These are phyloP conservation scores for Gadus chalcogrammus DNA, from an alignment of 2,113 vertebrate genomes.

Conservation along the genomic window DNA sequence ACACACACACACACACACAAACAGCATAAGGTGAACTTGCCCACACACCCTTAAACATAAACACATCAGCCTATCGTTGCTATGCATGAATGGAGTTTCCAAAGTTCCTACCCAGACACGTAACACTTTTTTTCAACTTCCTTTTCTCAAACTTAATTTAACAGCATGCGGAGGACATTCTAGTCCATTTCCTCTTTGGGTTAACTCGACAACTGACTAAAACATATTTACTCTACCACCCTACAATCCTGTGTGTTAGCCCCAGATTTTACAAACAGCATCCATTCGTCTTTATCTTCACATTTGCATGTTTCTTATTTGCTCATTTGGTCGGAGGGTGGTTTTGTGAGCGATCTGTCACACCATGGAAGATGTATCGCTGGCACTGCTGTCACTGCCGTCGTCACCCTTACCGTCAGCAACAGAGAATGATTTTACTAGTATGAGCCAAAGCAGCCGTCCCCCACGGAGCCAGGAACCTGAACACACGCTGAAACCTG, in stretches of 20 bases:
- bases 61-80: not conserved
- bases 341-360: not conserved
- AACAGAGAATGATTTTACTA: constrained; percentile 31
- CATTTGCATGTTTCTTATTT: not conserved
- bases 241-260: not conserved
- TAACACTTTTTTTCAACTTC: constrained; percentile 43
- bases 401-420: constrained; percentile 41
- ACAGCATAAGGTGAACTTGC: not conserved
- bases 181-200: constrained; percentile 56
- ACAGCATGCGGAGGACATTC: not conserved
- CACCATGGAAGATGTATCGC: constrained; percentile 61
- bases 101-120: not conserved
- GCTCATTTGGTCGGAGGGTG: not conserved
- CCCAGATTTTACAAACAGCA: not conserved
- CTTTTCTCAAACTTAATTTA: constrained; percentile 29
- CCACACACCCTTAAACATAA: not conserved
- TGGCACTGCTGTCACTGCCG: constrained; percentile 44
- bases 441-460: constrained; percentile 38
- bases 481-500: constrained; percentile 26
- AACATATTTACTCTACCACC: constrained; percentile 33
- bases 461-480: constrained; percentile 32
- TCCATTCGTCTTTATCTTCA: not conserved
- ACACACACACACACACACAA: no score
- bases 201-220: constrained; percentile 12
- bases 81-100: not conserved